phyloP scores from a whole-genome alignment of 2,113 vertebrate genomes.

The Podarcis cretensis region DNA sequence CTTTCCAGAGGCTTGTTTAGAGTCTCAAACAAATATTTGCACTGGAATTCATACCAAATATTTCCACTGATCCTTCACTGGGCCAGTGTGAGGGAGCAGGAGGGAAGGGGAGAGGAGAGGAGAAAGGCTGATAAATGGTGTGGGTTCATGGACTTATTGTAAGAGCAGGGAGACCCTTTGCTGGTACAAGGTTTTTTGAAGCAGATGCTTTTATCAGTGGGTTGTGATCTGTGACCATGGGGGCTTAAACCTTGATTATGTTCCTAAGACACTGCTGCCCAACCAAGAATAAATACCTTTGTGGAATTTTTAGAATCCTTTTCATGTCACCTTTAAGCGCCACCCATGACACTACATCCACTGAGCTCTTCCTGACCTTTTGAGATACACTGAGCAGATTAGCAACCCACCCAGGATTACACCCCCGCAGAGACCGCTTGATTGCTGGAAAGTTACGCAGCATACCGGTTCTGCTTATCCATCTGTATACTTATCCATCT shows the following conservation, averaged over 20 bases:
- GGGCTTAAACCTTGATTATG: constrained; percentile 6
- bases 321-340: constrained; percentile 4
- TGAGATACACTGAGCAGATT: constrained; percentile 20
- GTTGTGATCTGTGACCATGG: neutral
- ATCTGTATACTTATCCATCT: neutral
- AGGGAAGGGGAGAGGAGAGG: too few relatives aligned
- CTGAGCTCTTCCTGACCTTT: constrained; percentile 1
- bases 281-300: neutral
- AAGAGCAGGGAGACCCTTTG: neutral
- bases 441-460: neutral
- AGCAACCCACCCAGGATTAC: constrained; percentile 8
- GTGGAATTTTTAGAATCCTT: constrained; percentile 22
- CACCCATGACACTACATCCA: neutral
- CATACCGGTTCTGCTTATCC: neutral
- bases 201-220: neutral
- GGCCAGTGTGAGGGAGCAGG: neutral
- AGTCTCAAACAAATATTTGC: neutral
- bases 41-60: constrained; percentile 17
- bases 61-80: neutral
- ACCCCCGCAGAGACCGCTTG: neutral
- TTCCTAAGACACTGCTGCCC: neutral
- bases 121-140: neutral
- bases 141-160: neutral
- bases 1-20: neutral
- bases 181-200: neutral